These are phyloP conservation scores for Polyploca ridens DNA, from an alignment of 2,888 invertebrate species.

Conservation along the genomic window DNA sequence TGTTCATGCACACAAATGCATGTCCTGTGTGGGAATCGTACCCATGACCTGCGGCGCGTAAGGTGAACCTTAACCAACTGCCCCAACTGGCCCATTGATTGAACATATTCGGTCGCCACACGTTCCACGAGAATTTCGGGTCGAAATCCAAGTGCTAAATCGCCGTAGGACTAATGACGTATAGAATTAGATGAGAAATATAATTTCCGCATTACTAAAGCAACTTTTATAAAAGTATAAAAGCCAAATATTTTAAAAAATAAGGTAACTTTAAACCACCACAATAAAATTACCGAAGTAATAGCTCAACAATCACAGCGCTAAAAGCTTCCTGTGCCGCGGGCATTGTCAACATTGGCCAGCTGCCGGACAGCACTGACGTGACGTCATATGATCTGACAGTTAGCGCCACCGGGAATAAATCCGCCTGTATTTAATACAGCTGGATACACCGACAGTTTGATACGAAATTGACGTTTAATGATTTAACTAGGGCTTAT, in stretches of 20 bases:
- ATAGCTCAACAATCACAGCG: not conserved
- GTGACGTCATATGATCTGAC: not conserved
- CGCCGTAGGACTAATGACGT: too few relatives aligned
- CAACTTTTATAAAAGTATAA: not conserved
- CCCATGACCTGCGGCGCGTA: too few relatives aligned
- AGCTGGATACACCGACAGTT: not conserved
- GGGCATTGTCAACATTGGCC: not conserved
- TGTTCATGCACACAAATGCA: too few relatives aligned
- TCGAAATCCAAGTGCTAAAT: too few relatives aligned
- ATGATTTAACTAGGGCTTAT: not conserved
- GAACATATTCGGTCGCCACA: too few relatives aligned
- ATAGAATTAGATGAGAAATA: too few relatives aligned
- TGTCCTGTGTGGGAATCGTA: too few relatives aligned
- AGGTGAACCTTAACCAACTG: too few relatives aligned
- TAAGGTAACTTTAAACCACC: not conserved
- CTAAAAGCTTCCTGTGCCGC: conserved; percentile 5
- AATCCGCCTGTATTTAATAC: not conserved
- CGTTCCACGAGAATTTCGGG: too few relatives aligned
- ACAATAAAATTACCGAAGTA: not conserved
- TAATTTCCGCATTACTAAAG: too few relatives aligned
- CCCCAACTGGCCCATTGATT: too few relatives aligned
- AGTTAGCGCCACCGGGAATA: not conserved
- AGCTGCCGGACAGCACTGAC: not conserved
- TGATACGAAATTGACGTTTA: not conserved
- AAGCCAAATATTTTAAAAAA: not conserved